phyloP scores from a whole-genome alignment of 1,140 invertebrate genomes.

The Pseudomyrmex concolor region DNA sequence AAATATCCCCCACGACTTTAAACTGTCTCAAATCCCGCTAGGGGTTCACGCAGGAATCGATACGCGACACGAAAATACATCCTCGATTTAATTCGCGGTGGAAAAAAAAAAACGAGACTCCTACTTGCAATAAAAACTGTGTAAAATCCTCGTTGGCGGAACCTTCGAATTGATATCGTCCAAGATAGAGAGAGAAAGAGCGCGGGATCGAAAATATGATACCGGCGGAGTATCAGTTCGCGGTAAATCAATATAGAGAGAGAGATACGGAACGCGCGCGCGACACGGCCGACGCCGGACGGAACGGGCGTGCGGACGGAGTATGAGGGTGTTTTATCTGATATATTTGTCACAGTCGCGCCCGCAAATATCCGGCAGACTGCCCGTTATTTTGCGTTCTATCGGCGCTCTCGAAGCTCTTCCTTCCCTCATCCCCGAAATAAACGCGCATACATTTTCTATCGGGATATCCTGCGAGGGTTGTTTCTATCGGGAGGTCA shows the following conservation, averaged over 20 bases:
- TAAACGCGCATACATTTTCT: conserved; percentile 55
- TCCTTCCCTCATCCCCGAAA: conserved; percentile 18
- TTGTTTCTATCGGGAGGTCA: not conserved
- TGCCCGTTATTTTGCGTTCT: conserved; percentile 71
- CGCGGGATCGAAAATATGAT: conserved; percentile 60
- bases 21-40: conserved; percentile 5
- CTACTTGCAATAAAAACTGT: not conserved
- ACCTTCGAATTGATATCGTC: conserved; percentile 46
- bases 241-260: conserved; percentile 69
- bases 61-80: conserved; percentile 6
- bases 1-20: conserved; percentile 23
- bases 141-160: conserved; percentile 11
- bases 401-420: conserved; percentile 21
- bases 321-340: conserved; percentile 58
- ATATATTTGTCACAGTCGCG: conserved; percentile 70
- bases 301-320: not conserved
- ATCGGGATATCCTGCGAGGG: not conserved
- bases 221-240: conserved; percentile 59
- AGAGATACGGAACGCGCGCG: conserved; percentile 60
- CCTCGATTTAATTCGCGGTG: not conserved
- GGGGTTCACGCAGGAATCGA: not conserved
- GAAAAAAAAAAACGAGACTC: not conserved
- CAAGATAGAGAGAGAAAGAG: too few relatives aligned
- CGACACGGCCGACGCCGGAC: not conserved
- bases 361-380: conserved; percentile 71